phyloP scores from a whole-genome alignment of 2,888 invertebrate genomes.

The Caenorhabditis macrosperma region DNA sequence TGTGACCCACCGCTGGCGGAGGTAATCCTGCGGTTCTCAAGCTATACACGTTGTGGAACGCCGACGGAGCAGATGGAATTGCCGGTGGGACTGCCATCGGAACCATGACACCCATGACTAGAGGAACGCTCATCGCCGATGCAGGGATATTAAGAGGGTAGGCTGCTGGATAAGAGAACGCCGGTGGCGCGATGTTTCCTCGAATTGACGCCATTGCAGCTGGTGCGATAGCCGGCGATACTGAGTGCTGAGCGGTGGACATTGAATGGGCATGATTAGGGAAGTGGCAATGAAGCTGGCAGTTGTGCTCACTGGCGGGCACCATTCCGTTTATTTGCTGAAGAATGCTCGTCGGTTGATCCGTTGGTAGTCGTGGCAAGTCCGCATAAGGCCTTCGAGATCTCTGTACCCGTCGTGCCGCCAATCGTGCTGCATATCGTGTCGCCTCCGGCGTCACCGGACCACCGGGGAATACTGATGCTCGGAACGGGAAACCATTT shows the following conservation, averaged over 20 bases:
- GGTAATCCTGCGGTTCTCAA: neutral
- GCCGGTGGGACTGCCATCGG: neutral
- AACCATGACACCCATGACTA: too few species aligned
- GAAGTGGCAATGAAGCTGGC: neutral
- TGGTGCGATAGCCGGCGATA: conserved; percentile 29
- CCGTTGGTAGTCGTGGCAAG: neutral
- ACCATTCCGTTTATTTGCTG: conserved; percentile 17
- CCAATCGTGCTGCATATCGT: too few species aligned
- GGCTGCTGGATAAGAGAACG: neutral
- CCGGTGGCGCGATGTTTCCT: neutral
- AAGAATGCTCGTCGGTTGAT: neutral
- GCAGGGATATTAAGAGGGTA: neutral
- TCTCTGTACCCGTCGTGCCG: conserved; percentile 10
- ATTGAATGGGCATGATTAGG: neutral
- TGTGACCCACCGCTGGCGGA: too few species aligned
- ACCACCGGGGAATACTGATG: too few species aligned
- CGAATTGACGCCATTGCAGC: neutral
- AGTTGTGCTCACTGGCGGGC: conserved; percentile 11
- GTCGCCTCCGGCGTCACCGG: too few species aligned
- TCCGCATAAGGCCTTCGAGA: neutral
- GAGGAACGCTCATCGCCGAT: too few species aligned
- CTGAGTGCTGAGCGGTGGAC: conserved; percentile 12
- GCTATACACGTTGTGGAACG: neutral
- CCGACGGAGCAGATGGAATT: neutral
- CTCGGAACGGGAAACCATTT: too few species aligned